These are phyloP conservation scores for Vulpes lagopus DNA, from an alignment of 2,113 vertebrate genomes.

Conservation along the genomic window DNA sequence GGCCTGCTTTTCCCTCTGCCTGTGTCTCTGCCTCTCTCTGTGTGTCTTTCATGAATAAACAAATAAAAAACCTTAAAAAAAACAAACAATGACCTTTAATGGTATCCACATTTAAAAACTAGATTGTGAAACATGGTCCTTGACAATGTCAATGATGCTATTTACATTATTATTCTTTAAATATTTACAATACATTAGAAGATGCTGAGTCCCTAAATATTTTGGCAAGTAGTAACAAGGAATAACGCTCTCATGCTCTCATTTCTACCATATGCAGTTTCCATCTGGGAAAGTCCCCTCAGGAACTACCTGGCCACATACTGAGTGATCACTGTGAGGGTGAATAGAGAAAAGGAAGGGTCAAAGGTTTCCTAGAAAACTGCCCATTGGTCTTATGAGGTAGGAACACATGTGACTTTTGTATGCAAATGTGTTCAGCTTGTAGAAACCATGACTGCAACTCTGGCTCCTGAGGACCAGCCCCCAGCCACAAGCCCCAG, in stretches of 20 bases:
- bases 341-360: background rate
- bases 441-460: rapidly evolving
- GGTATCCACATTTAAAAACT: slow-evolving; percentile 67
- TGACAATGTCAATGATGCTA: slow-evolving; percentile 81
- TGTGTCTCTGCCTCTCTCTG: too few species aligned
- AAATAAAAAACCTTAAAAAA: too few species aligned
- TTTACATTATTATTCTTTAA: slow-evolving; percentile 77
- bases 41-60: too few species aligned
- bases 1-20: too few species aligned
- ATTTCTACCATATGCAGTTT: background rate
- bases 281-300: background rate
- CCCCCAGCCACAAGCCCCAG: too few species aligned
- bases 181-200: slow-evolving; percentile 80
- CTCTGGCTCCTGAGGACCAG: rapidly evolving
- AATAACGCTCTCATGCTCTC: background rate
- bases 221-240: slow-evolving; percentile 82
- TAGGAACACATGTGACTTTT: background rate
- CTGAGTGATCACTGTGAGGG: background rate
- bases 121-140: slow-evolving; percentile 71
- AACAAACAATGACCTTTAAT: background rate
- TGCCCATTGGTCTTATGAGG: background rate
- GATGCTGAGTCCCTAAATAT: slow-evolving; percentile 79
- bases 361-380: background rate
- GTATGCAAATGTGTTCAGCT: background rate
- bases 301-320: background rate